These are phyloP conservation scores for Portevinia maculata DNA, from an alignment of 2,888 invertebrate genomes.

Conservation along the genomic window DNA sequence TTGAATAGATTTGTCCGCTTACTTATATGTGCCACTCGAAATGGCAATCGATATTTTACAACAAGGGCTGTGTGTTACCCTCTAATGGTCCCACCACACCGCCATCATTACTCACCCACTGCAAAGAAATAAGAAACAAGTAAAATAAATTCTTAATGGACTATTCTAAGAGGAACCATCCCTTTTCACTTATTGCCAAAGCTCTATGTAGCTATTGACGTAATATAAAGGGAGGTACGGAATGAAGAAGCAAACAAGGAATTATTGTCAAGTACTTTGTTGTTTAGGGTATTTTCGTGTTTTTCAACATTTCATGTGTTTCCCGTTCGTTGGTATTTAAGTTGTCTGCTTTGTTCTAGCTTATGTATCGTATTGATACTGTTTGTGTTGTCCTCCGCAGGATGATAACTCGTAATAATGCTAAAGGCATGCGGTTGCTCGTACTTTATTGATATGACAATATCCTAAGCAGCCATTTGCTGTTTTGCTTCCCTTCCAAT, in stretches of 20 bases:
- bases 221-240: no score
- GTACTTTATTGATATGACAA: conserved; percentile 70
- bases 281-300: conserved; percentile 29
- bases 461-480: conserved; percentile 49
- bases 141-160: conserved; percentile 54
- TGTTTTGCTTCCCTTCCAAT: conserved; percentile 16
- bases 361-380: conserved; percentile 18
- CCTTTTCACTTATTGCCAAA: not conserved
- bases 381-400: conserved; percentile 31
- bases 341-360: conserved; percentile 9
- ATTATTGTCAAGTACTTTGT: conserved; percentile 50
- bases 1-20: conserved; percentile 7
- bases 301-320: conserved; percentile 28
- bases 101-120: not conserved
- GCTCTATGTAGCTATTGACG: not conserved
- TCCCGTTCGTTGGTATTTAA: conserved; percentile 13
- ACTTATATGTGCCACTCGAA: not conserved
- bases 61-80: conserved; percentile 7
- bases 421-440: conserved; percentile 49
- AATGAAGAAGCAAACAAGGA: conserved; percentile 33
- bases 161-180: conserved; percentile 6
- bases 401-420: conserved; percentile 49
- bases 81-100: not conserved
- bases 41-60: conserved; percentile 61
- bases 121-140: conserved; percentile 20